phyloP scores from a whole-genome alignment of 2,888 invertebrate species.

The Endomychus coccineus region DNA sequence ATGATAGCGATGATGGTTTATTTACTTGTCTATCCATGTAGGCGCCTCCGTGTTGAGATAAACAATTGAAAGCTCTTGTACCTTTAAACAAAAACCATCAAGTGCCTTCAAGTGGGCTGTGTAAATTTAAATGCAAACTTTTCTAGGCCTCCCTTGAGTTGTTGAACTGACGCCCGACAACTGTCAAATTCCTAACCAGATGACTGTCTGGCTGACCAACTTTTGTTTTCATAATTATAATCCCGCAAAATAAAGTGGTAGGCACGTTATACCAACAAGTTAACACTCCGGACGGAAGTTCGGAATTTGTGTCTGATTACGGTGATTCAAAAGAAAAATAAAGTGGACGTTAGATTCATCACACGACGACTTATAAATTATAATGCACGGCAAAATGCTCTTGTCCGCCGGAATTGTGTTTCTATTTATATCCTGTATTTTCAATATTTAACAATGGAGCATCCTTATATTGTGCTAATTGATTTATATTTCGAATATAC shows the following conservation, averaged over 20 bases:
- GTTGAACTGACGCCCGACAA: too few species aligned
- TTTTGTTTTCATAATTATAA: slow-evolving; percentile 29
- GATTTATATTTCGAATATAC: too few species aligned
- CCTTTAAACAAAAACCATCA: slow-evolving; percentile 9
- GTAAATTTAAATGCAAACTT: slow-evolving; percentile 2
- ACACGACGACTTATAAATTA: too few species aligned
- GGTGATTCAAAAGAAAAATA: slow-evolving; percentile 9
- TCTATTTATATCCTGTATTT: too few species aligned
- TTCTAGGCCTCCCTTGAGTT: too few species aligned
- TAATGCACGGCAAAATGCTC: too few species aligned
- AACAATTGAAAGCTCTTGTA: slow-evolving; percentile 8
- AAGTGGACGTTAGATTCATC: slow-evolving; percentile 11
- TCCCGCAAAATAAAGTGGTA: slow-evolving; percentile 23
- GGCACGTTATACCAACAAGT: slow-evolving; percentile 27
- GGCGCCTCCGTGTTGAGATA: slow-evolving; percentile 9
- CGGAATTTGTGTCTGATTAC: slow-evolving; percentile 1
- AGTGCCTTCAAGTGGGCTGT: not conserved
- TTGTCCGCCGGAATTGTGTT: too few species aligned
- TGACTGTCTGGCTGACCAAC: slow-evolving; percentile 5
- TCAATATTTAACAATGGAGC: too few species aligned
- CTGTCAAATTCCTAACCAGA: slow-evolving; percentile 13
- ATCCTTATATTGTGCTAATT: too few species aligned
- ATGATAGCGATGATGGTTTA: too few species aligned
- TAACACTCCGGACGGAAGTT: slow-evolving; percentile 9
- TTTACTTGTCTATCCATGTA: not conserved